Base-by-base conservation (phyloP, 1,140 invertebrate species). In the Samia ricini region DNA sequence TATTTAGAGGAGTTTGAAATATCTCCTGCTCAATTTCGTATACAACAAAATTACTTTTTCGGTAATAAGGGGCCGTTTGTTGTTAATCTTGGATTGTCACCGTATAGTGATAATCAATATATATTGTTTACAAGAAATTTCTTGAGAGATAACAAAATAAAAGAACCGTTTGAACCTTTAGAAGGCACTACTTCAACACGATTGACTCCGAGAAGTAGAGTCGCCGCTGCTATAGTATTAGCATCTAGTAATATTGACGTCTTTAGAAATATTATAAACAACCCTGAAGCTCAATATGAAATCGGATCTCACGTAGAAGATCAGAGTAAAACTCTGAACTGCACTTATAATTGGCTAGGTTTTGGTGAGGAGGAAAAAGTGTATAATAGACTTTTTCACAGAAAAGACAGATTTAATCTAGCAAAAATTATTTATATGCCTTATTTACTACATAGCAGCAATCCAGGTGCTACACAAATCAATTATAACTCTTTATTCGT, bases 261-360 rank as follows among this genome's bases (percentile, higher is more conserved):
- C 2, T 97, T 93, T 72, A 92, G 98, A 63, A 99, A 99, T 84
- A 96, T 98, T 63, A 93, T 99, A 50, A 93, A 97, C 60, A 99
- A 99, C 91, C 95, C 94, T 0, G 94, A 95, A 56, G 97, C 97
- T 15, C 93, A 92, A 60, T 99, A 96, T 81, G 98, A 99, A 91
- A 95, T 99, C 54, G 98, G 97, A 1, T 98, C 97, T 1, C 98
- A 99, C 79, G 91, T 99, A 2, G 94, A 96, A 73, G 98, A 99
- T 83, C 98, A 99, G 77, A 98, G 97, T 71, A 95, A 96, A 87
- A 91, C 94, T n/a, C 96, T 99, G 7, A 97, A 99, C 83, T 98
- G 97, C 66, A 96, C 96, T 4, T 96, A 93, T 73, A 99, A 99
- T 80, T 99, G 97, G 96, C 93, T 99, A 65, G 97, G 98, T 15